Base-by-base conservation (phyloP, 1,140 invertebrate species). In the Ostrea edulis region DNA sequence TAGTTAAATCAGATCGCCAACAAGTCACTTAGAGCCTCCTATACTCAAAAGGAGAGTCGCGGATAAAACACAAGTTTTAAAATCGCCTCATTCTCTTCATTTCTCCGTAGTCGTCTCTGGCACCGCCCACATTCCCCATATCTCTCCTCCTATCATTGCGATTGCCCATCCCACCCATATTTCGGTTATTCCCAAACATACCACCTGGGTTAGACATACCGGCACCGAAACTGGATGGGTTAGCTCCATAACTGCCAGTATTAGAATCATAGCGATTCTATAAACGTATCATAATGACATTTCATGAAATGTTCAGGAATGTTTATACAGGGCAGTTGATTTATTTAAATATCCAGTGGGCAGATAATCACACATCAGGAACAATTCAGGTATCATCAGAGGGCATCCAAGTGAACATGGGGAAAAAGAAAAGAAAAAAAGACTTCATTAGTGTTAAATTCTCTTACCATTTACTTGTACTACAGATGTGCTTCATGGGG, bases 71-170 rank as follows among this genome's bases (percentile, higher is more conserved):
- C 22, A 9, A 71, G 22, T n/a, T 88, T 44, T 90, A 92, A 83
- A 87, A 92, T 52, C 91, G 86, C 5, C 91, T 89, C 91, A 92
- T 92, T 84, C 91, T 90, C 86, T 92, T 92, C 87, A 92, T 91
- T 71, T 92, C 90, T 68, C 55, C 86, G 52, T 91, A 84, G 81
- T 92, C 91, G 35, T 92, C 91, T 55, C 90, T 84, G 14, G 86
- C 68, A 53, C 84, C 86, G 35, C 85, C 81, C 25, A 71, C 29
- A 29, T 35, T 35, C 14, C 88, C 89, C 84, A 51, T 77, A 84
- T 82, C 86, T 20, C 87, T 77, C 25, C 82, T 82, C 58, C 86
- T 83, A 86, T 84, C 86, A 84, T 87, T 85, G 7, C 71, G 77
- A 44, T 82, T 87, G 14, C 89, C 89, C 71, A 89, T 86, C 22